phyloP scores from a whole-genome alignment of 2,113 vertebrate species.

The Delphinus delphis region DNA sequence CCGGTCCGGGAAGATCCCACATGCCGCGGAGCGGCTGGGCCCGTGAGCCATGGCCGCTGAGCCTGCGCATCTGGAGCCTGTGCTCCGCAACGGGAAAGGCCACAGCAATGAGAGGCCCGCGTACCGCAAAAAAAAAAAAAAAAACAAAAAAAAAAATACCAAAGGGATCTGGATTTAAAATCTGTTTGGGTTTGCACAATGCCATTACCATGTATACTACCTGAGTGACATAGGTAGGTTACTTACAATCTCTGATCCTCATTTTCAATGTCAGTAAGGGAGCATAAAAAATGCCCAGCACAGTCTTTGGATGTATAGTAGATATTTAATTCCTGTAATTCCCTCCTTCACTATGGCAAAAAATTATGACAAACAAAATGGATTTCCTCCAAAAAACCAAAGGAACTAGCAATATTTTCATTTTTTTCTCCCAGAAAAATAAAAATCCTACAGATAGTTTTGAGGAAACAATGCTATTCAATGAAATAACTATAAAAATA shows the following conservation, averaged over 20 bases:
- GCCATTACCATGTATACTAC: background rate
- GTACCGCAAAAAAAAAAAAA: too few relatives aligned
- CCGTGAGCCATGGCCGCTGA: too few relatives aligned
- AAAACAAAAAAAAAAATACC: background rate
- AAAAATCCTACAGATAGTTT: background rate
- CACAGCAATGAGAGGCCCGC: too few relatives aligned
- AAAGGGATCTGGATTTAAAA: background rate
- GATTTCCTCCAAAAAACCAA: background rate
- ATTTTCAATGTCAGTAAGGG: background rate
- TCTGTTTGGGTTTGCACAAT: background rate
- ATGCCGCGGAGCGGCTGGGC: too few relatives aligned
- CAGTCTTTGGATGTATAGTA: background rate
- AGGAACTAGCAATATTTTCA: background rate
- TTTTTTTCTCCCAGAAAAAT: background rate
- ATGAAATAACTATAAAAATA: slow-evolving; percentile 25
- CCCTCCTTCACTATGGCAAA: background rate
- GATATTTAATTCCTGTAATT: background rate
- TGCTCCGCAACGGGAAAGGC: too few relatives aligned
- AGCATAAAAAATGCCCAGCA: background rate
- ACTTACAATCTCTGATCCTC: background rate
- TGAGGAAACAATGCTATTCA: background rate
- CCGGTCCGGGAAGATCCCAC: too few relatives aligned
- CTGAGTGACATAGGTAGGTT: background rate
- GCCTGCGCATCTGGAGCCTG: too few relatives aligned
- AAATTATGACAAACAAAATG: background rate